Conservation (phyloP, 2,888 invertebrate species). For the Sinohyriopsis cumingii region DNA sequence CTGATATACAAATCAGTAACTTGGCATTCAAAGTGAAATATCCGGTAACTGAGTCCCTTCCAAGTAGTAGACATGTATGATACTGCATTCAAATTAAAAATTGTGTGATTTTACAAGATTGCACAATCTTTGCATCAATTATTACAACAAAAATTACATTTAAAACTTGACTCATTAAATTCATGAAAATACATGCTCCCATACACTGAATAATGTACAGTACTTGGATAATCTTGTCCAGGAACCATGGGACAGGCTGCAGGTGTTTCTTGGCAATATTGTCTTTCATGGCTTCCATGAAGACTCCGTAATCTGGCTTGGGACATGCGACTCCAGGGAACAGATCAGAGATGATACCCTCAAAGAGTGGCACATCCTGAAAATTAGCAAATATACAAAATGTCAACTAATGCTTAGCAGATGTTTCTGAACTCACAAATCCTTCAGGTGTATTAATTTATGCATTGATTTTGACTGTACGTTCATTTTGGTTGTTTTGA, state of each 20-base stretch:
- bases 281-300: conserved; percentile 68
- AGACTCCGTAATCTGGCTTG: conserved; percentile 70
- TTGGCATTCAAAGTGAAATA: no score
- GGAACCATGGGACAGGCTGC: conserved; percentile 71
- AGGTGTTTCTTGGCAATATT: conserved; percentile 68
- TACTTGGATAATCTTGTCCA: conserved; percentile 79
- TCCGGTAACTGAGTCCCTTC: no score
- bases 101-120: no score
- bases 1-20: no score
- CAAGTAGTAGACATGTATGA: no score
- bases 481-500: no score
- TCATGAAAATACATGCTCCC: no score
- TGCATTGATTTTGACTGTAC: no score
- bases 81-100: no score
- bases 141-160: no score
- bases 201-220: not conserved
- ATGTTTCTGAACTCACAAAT: not conserved
- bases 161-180: no score
- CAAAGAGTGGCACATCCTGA: conserved; percentile 72
- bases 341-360: conserved; percentile 72
- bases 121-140: no score
- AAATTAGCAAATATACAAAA: conserved; percentile 9
- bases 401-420: not conserved
- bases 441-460: not conserved
- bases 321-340: conserved; percentile 71